These are phyloP conservation scores for Eurypyga helias DNA, from an alignment of 2,113 vertebrate genomes.

Conservation along the genomic window DNA sequence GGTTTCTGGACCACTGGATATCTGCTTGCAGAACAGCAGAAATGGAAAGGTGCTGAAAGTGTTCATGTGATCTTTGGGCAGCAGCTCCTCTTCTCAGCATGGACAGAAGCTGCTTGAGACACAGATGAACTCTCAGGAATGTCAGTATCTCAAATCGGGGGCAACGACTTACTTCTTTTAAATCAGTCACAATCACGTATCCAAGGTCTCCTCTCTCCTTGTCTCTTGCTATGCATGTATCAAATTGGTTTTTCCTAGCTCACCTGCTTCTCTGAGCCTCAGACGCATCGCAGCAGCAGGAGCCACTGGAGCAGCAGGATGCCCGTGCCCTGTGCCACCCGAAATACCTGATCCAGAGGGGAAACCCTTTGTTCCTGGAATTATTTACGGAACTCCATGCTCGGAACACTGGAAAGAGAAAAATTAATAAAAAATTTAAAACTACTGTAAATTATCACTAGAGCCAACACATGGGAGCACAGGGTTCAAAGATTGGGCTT, in stretches of 20 bases:
- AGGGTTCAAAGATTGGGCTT: neutral
- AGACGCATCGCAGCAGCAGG: neutral
- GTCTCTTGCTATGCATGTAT: neutral
- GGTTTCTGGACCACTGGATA: neutral
- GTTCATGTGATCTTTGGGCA: neutral
- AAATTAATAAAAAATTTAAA: neutral
- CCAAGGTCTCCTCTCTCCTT: neutral
- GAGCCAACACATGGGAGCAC: neutral
- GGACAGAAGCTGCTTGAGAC: neutral
- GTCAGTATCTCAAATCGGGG: neutral
- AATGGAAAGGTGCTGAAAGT: neutral
- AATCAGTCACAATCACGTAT: neutral
- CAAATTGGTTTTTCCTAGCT: neutral
- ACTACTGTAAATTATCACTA: neutral
- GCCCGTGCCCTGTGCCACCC: neutral
- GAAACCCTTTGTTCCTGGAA: neutral
- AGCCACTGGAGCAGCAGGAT: neutral
- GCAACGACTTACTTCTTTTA: neutral
- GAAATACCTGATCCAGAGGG: neutral
- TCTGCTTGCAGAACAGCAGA: neutral
- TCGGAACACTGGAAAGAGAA: neutral
- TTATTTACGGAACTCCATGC: accelerated
- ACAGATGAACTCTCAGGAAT: neutral
- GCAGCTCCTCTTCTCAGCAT: neutral
- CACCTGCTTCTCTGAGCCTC: neutral